Evolutionary conservation across 2,113 vertebrate species (phyloP).

Genomic region (Actenoides hombroni): DNA sequence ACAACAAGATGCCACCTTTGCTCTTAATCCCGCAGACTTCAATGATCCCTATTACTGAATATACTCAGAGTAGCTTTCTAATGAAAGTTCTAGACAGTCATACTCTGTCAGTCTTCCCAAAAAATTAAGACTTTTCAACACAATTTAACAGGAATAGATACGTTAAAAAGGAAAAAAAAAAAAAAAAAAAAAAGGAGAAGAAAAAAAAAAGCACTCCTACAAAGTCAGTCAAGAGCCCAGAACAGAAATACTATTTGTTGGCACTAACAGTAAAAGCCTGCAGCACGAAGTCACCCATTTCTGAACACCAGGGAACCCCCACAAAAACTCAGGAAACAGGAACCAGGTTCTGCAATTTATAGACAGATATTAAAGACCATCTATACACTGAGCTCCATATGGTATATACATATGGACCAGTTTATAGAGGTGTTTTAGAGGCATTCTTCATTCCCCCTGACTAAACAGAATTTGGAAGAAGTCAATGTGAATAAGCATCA

Average conservation of each 20-base stretch:
- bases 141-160: background rate
- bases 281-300: background rate
- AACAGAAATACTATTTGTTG: rapidly evolving
- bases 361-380: background rate
- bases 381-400: background rate
- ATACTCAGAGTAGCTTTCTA: background rate
- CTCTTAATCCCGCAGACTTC: background rate
- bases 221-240: background rate
- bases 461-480: background rate
- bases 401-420: background rate
- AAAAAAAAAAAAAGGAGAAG: background rate
- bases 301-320: background rate
- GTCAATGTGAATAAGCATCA: background rate
- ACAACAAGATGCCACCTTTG: background rate
- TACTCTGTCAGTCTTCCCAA: background rate
- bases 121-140: background rate
- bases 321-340: background rate
- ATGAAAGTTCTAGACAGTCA: background rate
- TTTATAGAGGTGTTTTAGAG: background rate
- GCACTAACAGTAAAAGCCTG: background rate
- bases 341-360: background rate
- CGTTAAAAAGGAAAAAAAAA: background rate
- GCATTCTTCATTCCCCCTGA: background rate
- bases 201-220: background rate
- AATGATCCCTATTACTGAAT: background rate